These are phyloP conservation scores for Pentalonia nigronervosa DNA, from an alignment of 1,140 invertebrate genomes.

Conservation along the genomic window DNA sequence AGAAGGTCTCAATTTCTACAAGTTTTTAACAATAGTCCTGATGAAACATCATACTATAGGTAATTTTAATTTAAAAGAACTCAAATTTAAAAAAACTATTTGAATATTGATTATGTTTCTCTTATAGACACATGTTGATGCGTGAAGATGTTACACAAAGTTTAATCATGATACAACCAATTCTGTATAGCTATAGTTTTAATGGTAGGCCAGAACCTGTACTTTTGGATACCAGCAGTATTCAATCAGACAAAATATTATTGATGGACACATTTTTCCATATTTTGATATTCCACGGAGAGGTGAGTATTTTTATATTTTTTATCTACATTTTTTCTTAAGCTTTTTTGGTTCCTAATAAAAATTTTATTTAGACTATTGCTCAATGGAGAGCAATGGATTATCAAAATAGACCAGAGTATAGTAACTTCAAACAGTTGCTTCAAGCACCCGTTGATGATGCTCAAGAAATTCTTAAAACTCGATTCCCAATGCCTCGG, in stretches of 20 bases:
- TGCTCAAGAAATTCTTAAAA: conserved; percentile 94
- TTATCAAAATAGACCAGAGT: conserved; percentile 96
- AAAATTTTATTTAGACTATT: conserved; percentile 77
- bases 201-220: conserved; percentile 97
- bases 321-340: too few species aligned
- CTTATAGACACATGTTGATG: conserved; percentile 91
- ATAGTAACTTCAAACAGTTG: conserved; percentile 96
- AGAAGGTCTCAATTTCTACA: conserved; percentile 98
- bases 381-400: conserved; percentile 93
- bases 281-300: conserved; percentile 98
- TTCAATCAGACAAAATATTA: conserved; percentile 95
- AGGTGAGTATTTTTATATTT: conserved; percentile 70
- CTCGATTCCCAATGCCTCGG: conserved; percentile 95
- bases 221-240: conserved; percentile 94
- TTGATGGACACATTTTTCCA: conserved; percentile 99
- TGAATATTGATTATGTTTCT: conserved; percentile 50
- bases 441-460: conserved; percentile 96
- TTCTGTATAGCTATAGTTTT: conserved; percentile 98
- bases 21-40: conserved; percentile 99
- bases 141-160: conserved; percentile 96
- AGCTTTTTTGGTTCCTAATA: too few species aligned
- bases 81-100: conserved; percentile 53
- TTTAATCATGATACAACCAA: conserved; percentile 99
- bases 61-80: conserved; percentile 63
- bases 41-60: conserved; percentile 99